Evolutionary conservation across 2,888 invertebrate species (phyloP).

Genomic region (Plusia festucae): DNA sequence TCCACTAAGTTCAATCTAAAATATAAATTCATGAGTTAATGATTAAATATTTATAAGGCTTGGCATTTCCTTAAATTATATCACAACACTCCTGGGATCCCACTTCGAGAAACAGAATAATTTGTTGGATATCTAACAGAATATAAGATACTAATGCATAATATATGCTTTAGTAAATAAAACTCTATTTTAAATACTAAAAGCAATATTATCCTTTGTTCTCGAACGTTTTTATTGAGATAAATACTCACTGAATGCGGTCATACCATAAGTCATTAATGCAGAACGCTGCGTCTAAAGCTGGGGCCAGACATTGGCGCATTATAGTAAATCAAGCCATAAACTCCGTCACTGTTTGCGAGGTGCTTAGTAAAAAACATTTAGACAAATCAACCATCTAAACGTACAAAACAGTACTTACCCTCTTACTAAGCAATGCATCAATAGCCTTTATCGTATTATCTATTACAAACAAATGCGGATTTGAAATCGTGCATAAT

Average conservation of each 20-base stretch:
- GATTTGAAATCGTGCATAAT: not conserved
- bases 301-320: not conserved
- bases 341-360: not conserved
- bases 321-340: no score
- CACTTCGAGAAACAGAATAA: conserved; percentile 38
- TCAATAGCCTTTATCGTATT: no score
- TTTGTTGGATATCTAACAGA: conserved; percentile 36
- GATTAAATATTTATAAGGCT: conserved; percentile 54
- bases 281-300: conserved; percentile 10
- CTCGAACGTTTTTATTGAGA: conserved; percentile 7
- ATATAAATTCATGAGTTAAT: conserved; percentile 51
- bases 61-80: conserved; percentile 42
- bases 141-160: conserved; percentile 9
- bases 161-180: conserved; percentile 11
- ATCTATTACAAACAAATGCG: no score
- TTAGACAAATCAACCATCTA: not conserved
- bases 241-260: conserved; percentile 10
- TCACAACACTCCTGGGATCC: conserved; percentile 40
- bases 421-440: no score
- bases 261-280: conserved; percentile 6
- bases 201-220: not conserved
- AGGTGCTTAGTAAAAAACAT: not conserved
- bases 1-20: conserved; percentile 28
- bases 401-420: no score
- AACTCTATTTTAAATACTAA: not conserved